Base-by-base conservation (phyloP, 2,888 invertebrate genomes). In the Idaea dimidiata region DNA sequence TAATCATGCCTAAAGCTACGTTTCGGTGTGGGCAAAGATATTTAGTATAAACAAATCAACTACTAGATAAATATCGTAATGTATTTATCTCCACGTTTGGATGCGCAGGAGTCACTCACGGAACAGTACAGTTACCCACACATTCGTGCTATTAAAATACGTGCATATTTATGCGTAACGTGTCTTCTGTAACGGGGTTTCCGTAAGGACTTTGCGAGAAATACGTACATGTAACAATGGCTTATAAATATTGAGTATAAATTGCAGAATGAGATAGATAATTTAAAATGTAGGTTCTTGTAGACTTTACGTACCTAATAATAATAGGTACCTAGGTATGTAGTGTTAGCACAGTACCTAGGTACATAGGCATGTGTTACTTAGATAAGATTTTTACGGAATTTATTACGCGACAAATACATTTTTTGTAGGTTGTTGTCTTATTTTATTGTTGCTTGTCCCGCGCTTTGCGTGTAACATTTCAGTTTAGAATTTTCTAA, bases 141-240 rank as follows among this genome's bases (percentile, higher is more conserved):
- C 85, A 84, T 80, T 85, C 85, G 84, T 87, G 87, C 84, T 83
- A 87, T 84, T 88, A 87, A 24, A 71, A 84, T 85, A 87, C 82
- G 82, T 87, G 87, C 85, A 91, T 90, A 91, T 87, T 89, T 90
- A 91, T 91, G 91, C 91, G 83, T 84, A 82, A 79, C 91, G 84
- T 86, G 89, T 85, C 84, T 85, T 72, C 72, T 73, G 68, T 91
- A 91, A 90, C 91, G 91, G 91, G 86, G 82, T 75, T 72, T 73
- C 74, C 72, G 78, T 75, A 86, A 89, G 89, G 89, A 89, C 82
- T 85, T 78, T 70, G 82, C n/a, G 82, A 79, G 76, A 80, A 59
- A 80, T 82, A 83, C 79, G 79, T 82, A 83, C 79, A 79, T 86
- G 83, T 75, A 77, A 76, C 74, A 68, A 72, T 72, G 67, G 70